phyloP scores from a whole-genome alignment of 2,888 invertebrate genomes.

The Oasisia sp. region DNA sequence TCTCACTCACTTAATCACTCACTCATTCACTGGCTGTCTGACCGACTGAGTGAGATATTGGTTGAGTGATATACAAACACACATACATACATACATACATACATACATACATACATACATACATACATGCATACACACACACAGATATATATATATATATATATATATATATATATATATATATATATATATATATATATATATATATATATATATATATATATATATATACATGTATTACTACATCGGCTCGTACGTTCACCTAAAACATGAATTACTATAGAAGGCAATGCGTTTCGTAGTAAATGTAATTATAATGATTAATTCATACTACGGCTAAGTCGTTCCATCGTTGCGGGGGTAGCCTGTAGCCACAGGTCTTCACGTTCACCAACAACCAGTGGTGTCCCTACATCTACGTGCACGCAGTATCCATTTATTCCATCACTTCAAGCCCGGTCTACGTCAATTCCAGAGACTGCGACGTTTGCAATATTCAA shows the following conservation, averaged over 20 bases:
- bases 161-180: too few species aligned
- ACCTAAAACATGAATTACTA: neutral
- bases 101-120: too few species aligned
- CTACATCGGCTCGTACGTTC: neutral
- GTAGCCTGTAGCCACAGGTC: neutral
- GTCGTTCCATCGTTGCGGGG: neutral
- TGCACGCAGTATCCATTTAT: neutral
- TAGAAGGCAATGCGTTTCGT: neutral
- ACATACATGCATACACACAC: too few species aligned
- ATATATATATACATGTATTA: too few species aligned
- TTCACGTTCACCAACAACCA: neutral
- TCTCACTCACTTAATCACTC: too few species aligned
- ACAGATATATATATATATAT: too few species aligned
- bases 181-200: too few species aligned
- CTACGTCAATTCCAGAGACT: neutral
- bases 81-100: too few species aligned
- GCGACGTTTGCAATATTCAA: constrained; percentile 9
- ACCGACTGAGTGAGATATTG: too few species aligned
- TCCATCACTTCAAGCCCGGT: neutral
- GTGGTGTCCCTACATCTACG: neutral
- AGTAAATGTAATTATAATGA: neutral
- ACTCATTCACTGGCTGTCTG: too few species aligned
- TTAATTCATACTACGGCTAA: neutral
- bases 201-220: too few species aligned
- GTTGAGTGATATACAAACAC: too few species aligned